Base-by-base conservation (phyloP, 1,140 invertebrate species). In the Himalopsyche phryganea region DNA sequence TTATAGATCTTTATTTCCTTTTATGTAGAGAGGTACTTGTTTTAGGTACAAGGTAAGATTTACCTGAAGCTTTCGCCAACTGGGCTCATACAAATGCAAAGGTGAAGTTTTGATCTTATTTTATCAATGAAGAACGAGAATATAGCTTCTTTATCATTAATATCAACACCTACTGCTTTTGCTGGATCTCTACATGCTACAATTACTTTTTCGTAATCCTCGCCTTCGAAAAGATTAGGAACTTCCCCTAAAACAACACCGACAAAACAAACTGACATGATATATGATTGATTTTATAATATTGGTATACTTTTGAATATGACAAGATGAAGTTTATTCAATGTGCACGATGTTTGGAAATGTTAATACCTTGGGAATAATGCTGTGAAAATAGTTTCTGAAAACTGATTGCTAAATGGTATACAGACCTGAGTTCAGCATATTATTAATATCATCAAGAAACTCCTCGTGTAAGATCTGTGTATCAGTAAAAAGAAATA, bases 381-480 rank as follows among this genome's bases (percentile, higher is more conserved):
- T n/a, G n/a, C n/a, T n/a, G n/a, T n/a, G n/a, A n/a, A n/a, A n/a
- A n/a, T n/a, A n/a, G n/a, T n/a, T n/a, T n/a, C n/a, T n/a, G n/a
- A n/a, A n/a, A n/a, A n/a, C n/a, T n/a, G n/a, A n/a, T n/a, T n/a
- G n/a, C n/a, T n/a, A n/a, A n/a, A n/a, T n/a, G n/a, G n/a, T n/a
- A n/a, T 46, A 50, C 58, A 74, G 71, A 82, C 89, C 89, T 5
- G 91, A 88, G 70, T 94, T 94, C 1, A 96, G 76, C 71, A 94
- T 89, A 68, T 94, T 94, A 68, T 94, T 94, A 17, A 95, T 89
- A 68, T 94, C 91, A 72, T 94, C 94, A 0, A 98, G 76, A 73
- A 96, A 96, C 68, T 91, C 89, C 74, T 98, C 94, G 54, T 91
- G 84, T 0, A 92, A 86, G 33, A 94, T 92, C 73, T 97, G 93